A percentile compares a stretch with the other conserved stretches of the same genome.
phyloP scores from a whole-genome alignment of 2,888 invertebrate species.

The Biston betularia region DNA sequence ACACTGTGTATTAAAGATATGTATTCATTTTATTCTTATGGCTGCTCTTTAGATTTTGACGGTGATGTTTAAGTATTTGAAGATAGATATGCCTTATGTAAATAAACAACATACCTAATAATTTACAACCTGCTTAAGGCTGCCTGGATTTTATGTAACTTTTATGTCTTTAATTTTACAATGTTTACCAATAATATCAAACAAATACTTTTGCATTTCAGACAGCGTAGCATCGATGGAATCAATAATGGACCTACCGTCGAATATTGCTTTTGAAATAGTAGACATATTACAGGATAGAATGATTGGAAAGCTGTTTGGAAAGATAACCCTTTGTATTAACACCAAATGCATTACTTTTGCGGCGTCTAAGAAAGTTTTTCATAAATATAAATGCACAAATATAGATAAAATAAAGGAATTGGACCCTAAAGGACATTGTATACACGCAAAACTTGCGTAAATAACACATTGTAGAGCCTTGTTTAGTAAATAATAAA shows the following conservation, averaged over 20 bases:
- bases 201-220: conserved; percentile 53
- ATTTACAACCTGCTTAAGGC: no score
- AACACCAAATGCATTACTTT: conserved; percentile 73
- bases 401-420: conserved; percentile 54
- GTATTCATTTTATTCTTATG: no score
- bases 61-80: no score
- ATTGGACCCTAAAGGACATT: conserved; percentile 67
- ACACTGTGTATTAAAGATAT: no score
- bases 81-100: no score
- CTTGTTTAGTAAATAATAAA: conserved; percentile 65
- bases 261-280: conserved; percentile 73
- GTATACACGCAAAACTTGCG: conserved; percentile 62
- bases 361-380: conserved; percentile 67
- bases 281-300: conserved; percentile 77
- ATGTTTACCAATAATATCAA: no score
- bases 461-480: conserved; percentile 51
- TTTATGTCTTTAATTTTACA: no score
- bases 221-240: conserved; percentile 75
- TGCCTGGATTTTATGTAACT: no score
- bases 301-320: conserved; percentile 74
- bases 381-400: conserved; percentile 69
- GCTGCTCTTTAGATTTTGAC: no score
- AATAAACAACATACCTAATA: no score
- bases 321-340: conserved; percentile 76
- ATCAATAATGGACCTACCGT: conserved; percentile 76